phyloP scores from a whole-genome alignment of 1,140 invertebrate species.

The Drosophila virilis region DNA sequence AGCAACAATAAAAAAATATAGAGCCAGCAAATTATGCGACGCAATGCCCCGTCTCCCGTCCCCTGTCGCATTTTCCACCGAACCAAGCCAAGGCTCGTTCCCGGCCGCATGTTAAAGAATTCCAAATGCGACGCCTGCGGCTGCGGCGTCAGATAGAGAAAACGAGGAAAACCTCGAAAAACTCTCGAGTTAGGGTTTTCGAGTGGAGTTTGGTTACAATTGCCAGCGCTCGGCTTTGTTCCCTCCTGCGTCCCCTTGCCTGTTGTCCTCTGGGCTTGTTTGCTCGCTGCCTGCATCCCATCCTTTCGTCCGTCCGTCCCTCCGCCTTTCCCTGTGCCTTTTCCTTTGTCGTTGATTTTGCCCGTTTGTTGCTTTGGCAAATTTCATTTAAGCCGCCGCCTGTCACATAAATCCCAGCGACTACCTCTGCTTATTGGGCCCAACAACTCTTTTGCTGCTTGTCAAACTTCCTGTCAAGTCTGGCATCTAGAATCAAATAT shows the following conservation, averaged over 20 bases:
- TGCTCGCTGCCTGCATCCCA: slow-evolving; percentile 36
- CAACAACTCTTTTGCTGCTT: slow-evolving; percentile 1
- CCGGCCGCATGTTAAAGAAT: slow-evolving; percentile 36
- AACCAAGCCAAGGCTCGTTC: background rate
- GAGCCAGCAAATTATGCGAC: slow-evolving; percentile 52
- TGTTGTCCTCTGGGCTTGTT: slow-evolving; percentile 47
- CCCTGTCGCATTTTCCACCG: background rate
- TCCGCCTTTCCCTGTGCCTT: background rate
- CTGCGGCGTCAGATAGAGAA: slow-evolving; percentile 27
- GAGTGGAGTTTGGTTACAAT: slow-evolving; percentile 65
- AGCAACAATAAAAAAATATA: slow-evolving; percentile 49
- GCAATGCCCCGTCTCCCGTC: slow-evolving; percentile 1
- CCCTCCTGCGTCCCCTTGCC: background rate
- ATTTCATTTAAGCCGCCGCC: slow-evolving; percentile 48
- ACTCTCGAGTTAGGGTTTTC: slow-evolving; percentile 41
- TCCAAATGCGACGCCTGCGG: slow-evolving; percentile 48
- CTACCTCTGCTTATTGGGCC: slow-evolving; percentile 7
- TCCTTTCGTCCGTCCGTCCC: too few species aligned
- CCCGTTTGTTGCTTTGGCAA: slow-evolving; percentile 34
- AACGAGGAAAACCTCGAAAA: slow-evolving; percentile 41
- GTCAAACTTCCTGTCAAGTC: background rate
- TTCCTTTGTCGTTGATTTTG: slow-evolving; percentile 20
- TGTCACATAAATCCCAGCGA: slow-evolving; percentile 37
- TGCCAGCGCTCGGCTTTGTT: slow-evolving; percentile 10
- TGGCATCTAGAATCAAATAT: background rate